Evolutionary conservation across 2,888 invertebrate species (phyloP), one percentile per base, ranked within the genome.

Genomic region (Cyclophora punctaria): DNA sequence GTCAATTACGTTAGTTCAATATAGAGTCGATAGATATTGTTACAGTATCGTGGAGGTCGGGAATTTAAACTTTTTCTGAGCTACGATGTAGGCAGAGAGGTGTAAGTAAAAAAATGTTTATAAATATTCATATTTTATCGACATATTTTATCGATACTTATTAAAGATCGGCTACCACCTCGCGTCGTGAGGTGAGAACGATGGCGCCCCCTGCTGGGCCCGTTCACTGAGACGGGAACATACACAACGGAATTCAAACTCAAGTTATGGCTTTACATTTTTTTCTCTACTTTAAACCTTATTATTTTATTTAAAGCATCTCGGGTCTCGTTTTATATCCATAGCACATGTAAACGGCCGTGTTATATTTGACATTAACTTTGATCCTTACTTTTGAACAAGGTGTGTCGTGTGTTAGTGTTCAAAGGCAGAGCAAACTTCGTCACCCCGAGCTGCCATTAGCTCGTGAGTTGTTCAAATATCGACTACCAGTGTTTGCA

Each of bases 171-270:
- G 87, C 88, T 88, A 88, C 88, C 81, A 88, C 83, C 60, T 84
- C 86, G 85, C 85, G 71, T 86, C 87, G 81, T 73, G 84, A 88
- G 87, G 88, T 88, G 88, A 88, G 87, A 88, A 88, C 86, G 86
- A 87, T 82, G 81, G 84, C 69, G 81, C 81, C 83, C 84, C 88
- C 87, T 78, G 88, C 87, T 84, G 87, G 49, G 86, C 61, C 68
- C 76, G 79, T 75, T 77, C 80, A 79, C 80, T 70, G 80, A 79
- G 83, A 83, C 77, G 78, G 82, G 79, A 80, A 83, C 80, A 82
- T 73, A 76, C 83, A 74, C 75, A 78, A 80, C 77, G 83, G 86
- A 83, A 86, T 88, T 84, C 81, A 78, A 85, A 82, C 84, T 82
- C 75, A 86, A 88, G 80, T 88, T 87, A 88, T 87, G 83, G 82